These are phyloP conservation scores for Passer domesticus DNA, from an alignment of 2,113 vertebrate genomes.

Conservation along the genomic window DNA sequence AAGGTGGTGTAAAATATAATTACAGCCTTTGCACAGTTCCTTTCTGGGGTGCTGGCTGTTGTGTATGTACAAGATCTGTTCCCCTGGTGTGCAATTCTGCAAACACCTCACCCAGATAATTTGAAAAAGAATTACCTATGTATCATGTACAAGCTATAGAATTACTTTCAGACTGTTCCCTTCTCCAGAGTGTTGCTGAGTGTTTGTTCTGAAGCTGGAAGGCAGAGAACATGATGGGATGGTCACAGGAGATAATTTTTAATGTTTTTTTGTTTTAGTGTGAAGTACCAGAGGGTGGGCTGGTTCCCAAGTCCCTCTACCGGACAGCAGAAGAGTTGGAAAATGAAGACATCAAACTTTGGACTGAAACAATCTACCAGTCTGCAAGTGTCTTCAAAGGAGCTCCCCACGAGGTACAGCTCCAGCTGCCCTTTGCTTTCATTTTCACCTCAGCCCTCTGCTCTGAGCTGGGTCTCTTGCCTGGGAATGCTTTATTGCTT, in stretches of 20 bases:
- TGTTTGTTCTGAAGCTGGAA: neutral
- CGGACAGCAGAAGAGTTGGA: slow-evolving; percentile 91
- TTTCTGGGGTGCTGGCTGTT: neutral
- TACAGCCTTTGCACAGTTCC: neutral
- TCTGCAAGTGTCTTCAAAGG: slow-evolving; percentile 94
- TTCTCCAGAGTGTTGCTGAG: neutral
- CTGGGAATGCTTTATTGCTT: neutral
- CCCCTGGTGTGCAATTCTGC: neutral
- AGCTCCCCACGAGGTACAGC: slow-evolving; percentile 88
- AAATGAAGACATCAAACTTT: slow-evolving; percentile 87
- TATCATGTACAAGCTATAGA: neutral
- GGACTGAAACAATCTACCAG: slow-evolving; percentile 96
- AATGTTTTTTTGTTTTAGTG: slow-evolving; percentile 72
- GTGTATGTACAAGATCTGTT: neutral
- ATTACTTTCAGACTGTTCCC: neutral
- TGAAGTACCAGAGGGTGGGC: slow-evolving; percentile 91
- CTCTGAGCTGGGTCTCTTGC: neutral
- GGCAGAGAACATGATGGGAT: neutral
- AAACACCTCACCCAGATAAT: neutral
- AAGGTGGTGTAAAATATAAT: neutral
- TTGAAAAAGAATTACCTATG: neutral
- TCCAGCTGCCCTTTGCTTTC: neutral
- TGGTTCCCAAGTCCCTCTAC: slow-evolving; percentile 93
- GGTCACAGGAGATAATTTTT: neutral
- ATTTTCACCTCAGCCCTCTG: neutral